A percentile compares a stretch with the other conserved stretches of the same genome.
Conservation (phyloP, 2,113 vertebrate genomes). For the Sander lucioperca region DNA sequence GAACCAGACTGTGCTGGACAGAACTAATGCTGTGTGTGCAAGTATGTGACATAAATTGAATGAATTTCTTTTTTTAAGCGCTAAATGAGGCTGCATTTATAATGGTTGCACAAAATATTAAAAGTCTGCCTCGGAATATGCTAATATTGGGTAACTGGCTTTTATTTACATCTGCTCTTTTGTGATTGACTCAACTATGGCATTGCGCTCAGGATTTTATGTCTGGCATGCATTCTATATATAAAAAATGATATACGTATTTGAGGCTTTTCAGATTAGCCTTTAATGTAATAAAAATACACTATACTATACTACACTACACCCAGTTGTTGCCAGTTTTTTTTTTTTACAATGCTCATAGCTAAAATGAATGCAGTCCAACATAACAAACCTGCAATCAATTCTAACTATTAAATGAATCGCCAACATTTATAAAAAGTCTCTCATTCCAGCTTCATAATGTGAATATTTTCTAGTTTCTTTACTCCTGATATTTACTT, state of each 20-base stretch:
- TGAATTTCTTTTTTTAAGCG: neutral
- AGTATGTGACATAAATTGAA: constrained; percentile 9
- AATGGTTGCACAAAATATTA: neutral
- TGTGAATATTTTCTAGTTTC: too few relatives aligned
- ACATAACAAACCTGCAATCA: neutral
- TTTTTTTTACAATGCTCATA: too few relatives aligned
- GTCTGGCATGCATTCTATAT: neutral
- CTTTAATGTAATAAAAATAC: neutral
- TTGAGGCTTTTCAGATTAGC: neutral
- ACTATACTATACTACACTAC: too few relatives aligned
- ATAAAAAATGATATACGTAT: neutral
- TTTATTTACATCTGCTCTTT: neutral
- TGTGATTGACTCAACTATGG: neutral
- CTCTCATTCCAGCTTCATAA: too few relatives aligned
- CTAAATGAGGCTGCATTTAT: neutral
- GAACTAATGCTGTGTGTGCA: constrained; percentile 28
- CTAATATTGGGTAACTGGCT: neutral
- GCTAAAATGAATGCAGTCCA: neutral
- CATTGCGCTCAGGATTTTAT: neutral
- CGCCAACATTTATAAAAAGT: too few relatives aligned
- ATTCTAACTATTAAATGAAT: neutral
- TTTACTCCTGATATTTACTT: too few relatives aligned
- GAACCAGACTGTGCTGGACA: constrained; percentile 61
- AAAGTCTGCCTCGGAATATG: neutral
- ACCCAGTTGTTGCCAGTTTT: too few relatives aligned